phyloP scores from a whole-genome alignment of 2,888 invertebrate genomes.

The Venustoraphidia nigricollis region DNA sequence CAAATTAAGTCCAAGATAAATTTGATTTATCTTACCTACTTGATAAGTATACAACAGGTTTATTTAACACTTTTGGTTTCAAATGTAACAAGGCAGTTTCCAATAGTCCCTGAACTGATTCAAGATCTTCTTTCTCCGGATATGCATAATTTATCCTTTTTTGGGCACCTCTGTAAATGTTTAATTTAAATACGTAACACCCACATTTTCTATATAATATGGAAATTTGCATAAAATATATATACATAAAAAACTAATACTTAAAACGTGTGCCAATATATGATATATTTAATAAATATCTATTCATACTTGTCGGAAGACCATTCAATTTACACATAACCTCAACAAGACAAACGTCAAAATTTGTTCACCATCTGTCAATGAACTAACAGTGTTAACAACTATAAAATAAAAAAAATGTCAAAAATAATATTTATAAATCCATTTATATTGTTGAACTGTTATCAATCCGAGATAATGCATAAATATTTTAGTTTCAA shows the following conservation, averaged over 20 bases:
- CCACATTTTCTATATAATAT: constrained; percentile 2
- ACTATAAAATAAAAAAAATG: too few species aligned
- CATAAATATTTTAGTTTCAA: too few species aligned
- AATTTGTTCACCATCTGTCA: too few species aligned
- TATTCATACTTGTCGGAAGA: constrained; percentile 29
- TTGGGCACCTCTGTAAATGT: constrained; percentile 50
- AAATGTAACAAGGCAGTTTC: constrained; percentile 45
- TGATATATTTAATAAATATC: constrained; percentile 59
- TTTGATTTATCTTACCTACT: constrained; percentile 44
- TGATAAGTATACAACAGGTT: constrained; percentile 41
- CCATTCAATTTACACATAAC: too few species aligned
- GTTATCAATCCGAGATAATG: too few species aligned
- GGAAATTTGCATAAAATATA: too few species aligned
- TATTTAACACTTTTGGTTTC: constrained; percentile 29
- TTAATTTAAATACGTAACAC: constrained; percentile 8
- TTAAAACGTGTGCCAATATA: constrained; percentile 67
- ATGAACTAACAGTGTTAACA: too few species aligned
- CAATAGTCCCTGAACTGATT: constrained; percentile 55
- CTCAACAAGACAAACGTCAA: too few species aligned
- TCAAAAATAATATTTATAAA: too few species aligned
- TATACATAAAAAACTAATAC: constrained; percentile 26
- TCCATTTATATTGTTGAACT: too few species aligned
- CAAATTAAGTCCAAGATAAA: neutral
- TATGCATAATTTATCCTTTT: constrained; percentile 36
- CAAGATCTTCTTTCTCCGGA: constrained; percentile 38